A percentile compares a stretch with the other conserved stretches of the same genome.
phyloP scores from a whole-genome alignment of 2,797 vertebrate species.

The Naso thynnoides region DNA sequence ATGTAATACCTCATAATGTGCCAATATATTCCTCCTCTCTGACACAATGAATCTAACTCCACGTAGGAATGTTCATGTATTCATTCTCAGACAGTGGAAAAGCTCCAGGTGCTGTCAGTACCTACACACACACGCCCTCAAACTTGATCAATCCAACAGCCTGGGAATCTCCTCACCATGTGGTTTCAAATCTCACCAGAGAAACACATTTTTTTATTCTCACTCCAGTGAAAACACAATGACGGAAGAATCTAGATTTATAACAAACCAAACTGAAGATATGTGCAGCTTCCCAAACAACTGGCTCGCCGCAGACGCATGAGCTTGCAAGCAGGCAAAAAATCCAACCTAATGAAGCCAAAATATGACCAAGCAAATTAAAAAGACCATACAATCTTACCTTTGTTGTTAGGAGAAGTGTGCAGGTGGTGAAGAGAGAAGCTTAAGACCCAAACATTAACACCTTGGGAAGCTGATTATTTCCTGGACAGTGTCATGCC shows the following conservation, averaged over 20 bases:
- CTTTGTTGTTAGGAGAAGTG: not conserved
- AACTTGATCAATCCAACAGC: conserved; percentile 4
- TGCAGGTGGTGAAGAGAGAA: not conserved
- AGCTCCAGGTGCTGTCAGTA: conserved; percentile 42
- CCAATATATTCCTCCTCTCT: conserved; percentile 39
- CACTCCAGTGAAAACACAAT: not conserved
- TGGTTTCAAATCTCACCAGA: conserved; percentile 15
- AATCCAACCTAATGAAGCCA: not conserved
- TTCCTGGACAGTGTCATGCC: conserved; percentile 7
- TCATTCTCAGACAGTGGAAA: conserved; percentile 46
- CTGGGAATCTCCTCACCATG: conserved; percentile 11
- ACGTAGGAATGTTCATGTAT: conserved; percentile 21
- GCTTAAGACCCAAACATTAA: not conserved
- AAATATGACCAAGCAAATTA: not conserved
- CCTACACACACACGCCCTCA: conserved; percentile 17
- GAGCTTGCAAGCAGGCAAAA: not conserved
- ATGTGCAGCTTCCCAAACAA: not conserved
- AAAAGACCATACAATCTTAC: not conserved
- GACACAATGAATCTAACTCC: conserved; percentile 47
- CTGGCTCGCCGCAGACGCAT: not conserved
- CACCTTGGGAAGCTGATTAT: conserved; percentile 1
- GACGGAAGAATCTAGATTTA: not conserved
- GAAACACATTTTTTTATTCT: conserved; percentile 10
- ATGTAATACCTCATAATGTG: conserved; percentile 48
- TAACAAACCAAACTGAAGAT: not conserved